Base-by-base conservation (phyloP, 2,113 vertebrate species). In the Fregata magnificens region DNA sequence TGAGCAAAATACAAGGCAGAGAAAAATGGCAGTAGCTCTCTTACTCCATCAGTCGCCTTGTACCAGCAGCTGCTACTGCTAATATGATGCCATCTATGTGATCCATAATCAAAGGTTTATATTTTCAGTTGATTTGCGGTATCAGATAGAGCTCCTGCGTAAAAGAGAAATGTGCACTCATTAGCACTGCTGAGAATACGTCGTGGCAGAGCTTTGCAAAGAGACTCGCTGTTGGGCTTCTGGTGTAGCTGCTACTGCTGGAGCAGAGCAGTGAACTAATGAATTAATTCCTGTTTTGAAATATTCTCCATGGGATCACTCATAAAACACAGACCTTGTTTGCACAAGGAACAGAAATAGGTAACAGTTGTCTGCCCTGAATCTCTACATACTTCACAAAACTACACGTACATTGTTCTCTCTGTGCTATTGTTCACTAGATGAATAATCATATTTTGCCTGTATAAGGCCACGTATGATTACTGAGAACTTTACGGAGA, bases 251-350 rank as follows among this genome's bases (percentile, higher is more conserved):
- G 70, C 62, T 72, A 8, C 72, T 95, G 80, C 72, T 78, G 53
- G 25, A 85, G 71, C 76, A 73, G 50, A 88, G 70, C 55, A 84
- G 61, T n/a, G 69, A 95, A 52, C 52, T 91, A 72, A 88, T 82
- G 78, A 94, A 94, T 97, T 92, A 87, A 96, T 95, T 94, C 53
- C 45, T 94, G 62, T 61, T 96, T 96, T 93, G 63, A 91, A 96
- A 82, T 91, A 89, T 66, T 95, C 94, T 87, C 73, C 7, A 24
- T n/a, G 81, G 78, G 73, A 93, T 89, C 53, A n/a, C 67, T 94
- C 44, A 53, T 87, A 95, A 91, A 91, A 93, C 61, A 94, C n/a
- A 85, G 82, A 61, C 71, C 84, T 84, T 94, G 86, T 94, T 95
- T 95, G 83, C 81, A 94, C 62, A 84, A 87, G 73, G 52, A 96